phyloP scores from a whole-genome alignment of 2,888 invertebrate species.

The Tetragonula carbonaria region DNA sequence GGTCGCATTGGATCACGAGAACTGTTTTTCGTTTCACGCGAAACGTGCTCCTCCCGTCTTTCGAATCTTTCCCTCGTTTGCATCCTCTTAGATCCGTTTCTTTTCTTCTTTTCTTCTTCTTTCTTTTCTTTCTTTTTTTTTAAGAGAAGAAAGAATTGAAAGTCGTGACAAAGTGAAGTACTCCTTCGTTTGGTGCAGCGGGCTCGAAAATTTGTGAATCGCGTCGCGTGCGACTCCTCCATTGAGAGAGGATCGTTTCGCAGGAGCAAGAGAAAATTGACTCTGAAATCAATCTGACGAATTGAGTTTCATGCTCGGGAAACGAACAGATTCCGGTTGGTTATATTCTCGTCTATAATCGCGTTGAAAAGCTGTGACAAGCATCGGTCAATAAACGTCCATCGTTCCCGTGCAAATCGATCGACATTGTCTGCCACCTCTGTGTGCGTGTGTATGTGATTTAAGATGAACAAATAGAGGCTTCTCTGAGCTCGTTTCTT shows the following conservation, averaged over 20 bases:
- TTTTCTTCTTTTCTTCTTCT: not conserved
- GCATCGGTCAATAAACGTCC: constrained; percentile 48
- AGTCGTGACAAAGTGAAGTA: not conserved
- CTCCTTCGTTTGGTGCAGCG: not conserved
- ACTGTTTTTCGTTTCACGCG: constrained; percentile 26
- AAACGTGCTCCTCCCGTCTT: not conserved
- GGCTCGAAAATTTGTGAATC: not conserved
- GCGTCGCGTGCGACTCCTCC: not conserved
- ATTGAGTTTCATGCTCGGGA: not conserved
- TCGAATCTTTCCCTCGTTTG: not conserved
- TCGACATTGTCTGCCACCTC: constrained; percentile 30
- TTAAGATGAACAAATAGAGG: constrained; percentile 36
- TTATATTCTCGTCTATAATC: constrained; percentile 25
- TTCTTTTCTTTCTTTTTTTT: not conserved
- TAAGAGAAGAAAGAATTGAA: not conserved
- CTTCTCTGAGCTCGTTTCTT: constrained; percentile 2
- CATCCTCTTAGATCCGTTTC: not conserved
- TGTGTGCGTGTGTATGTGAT: constrained; percentile 17
- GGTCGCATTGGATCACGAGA: not conserved
- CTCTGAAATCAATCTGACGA: not conserved
- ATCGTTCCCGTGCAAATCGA: constrained; percentile 30
- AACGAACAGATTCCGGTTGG: not conserved
- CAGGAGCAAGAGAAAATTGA: not conserved
- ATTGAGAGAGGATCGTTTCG: not conserved
- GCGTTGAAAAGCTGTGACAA: constrained; percentile 49